Evolutionary conservation across 2,888 invertebrate genomes (phyloP), one percentile per base, ranked within the genome.

Genomic region (Hydriomena furcata): DNA sequence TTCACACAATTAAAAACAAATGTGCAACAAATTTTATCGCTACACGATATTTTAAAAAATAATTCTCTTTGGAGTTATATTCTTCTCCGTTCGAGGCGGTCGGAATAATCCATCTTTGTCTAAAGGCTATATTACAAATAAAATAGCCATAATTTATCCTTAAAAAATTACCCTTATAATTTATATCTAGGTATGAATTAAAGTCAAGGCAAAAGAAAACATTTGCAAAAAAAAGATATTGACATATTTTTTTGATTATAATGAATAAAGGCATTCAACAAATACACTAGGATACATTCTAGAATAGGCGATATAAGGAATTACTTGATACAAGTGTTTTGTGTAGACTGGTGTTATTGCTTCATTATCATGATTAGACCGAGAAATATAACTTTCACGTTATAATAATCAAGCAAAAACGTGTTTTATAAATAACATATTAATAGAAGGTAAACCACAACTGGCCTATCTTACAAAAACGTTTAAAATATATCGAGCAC

Each of bases 31-130:
- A 6, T 17, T 31, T n/a, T 12, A 12, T 12, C 11, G 30, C 30
- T 30, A 28, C 10, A 10, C 10, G 11, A 30, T 1, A 12, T 13
- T 13, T 17, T 13, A 13, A 37, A 25, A 37, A 37, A n/a, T 37
- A 25, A 27, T 17, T 34, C 12, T 44, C 35, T 44, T 44, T 35
- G 28, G 43, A 44, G 27, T 32, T 12, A 23, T 34, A n/a, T 21
- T 40, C 4, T 40, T 23, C 30, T 40, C 30, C 24, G 25, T 27
- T 43, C 20, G 34, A 34, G 30, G 28, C 30, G 30, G 4, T 36
- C 20, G 17, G 21, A 23, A 31, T 31, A 21, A 27, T 32, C 12
- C 27, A 43, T 27, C 21, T 20, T 27, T 27, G 20, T 35, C 17
- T 27, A 20, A 31, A n/a, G 20, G 27, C 27, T 35, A 25, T 44